Evolutionary conservation across 2,888 invertebrate species (phyloP).

Genomic region (Lasius platythorax): DNA sequence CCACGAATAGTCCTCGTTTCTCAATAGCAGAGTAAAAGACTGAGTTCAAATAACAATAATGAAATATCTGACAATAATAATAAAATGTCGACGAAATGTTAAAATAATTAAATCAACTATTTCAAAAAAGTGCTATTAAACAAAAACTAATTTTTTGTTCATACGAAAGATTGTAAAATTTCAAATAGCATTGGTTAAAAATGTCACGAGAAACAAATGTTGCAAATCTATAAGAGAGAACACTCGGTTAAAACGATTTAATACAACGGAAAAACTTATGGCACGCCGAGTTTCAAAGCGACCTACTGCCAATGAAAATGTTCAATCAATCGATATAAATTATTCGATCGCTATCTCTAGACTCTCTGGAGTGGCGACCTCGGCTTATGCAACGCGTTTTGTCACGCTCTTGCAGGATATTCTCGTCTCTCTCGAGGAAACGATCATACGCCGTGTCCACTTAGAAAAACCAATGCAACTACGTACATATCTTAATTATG

Average conservation of each 20-base stretch:
- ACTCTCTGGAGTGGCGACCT: not conserved
- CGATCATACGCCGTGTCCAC: not conserved
- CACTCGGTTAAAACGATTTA: conserved; percentile 4
- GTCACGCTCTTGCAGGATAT: not conserved
- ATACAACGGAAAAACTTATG: conserved; percentile 5
- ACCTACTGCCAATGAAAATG: not conserved
- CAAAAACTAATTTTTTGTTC: not conserved
- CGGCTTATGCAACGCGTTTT: conserved; percentile 16
- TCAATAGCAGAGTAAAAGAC: not conserved
- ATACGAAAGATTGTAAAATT: not conserved
- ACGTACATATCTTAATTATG: not conserved
- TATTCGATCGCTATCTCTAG: not conserved
- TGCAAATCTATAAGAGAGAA: not conserved
- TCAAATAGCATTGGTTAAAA: not conserved
- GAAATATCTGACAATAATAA: not conserved
- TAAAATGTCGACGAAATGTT: not conserved
- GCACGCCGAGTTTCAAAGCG: not conserved
- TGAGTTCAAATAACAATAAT: not conserved
- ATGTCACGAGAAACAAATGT: conserved; percentile 16
- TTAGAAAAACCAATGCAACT: conserved; percentile 1
- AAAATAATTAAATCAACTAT: not conserved
- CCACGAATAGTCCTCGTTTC: conserved; percentile 40
- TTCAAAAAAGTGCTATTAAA: not conserved
- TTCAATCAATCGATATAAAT: not conserved
- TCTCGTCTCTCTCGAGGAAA: not conserved